A percentile compares a stretch with the other conserved stretches of the same genome.
Conservation (phyloP, 2,797 vertebrate genomes). For the Acestrorhynchus altus region DNA sequence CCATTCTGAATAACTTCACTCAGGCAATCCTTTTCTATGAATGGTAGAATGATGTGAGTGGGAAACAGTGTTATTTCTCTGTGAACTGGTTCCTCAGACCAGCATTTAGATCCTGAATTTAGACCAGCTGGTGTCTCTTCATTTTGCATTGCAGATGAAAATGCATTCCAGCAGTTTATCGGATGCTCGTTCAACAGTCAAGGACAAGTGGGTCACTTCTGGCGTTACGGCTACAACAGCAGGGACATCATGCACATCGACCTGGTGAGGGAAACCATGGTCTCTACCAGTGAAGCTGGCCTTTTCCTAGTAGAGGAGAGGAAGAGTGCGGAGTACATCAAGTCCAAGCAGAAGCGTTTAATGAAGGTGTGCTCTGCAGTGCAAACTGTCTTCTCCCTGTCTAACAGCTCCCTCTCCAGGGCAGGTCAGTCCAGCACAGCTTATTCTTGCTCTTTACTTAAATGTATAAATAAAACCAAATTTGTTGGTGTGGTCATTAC, state of each 20-base stretch:
- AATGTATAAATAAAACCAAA: no score
- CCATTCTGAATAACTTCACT: no score
- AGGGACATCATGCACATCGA: constrained; percentile 56
- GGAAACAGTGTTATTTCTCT: no score
- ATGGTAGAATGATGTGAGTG: no score
- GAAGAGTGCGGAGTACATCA: constrained; percentile 42
- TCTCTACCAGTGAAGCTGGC: constrained; percentile 37
- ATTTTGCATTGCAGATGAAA: constrained; percentile 31
- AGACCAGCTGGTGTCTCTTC: not conserved
- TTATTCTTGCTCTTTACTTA: not conserved
- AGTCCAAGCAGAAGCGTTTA: constrained; percentile 35
- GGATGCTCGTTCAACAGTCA: constrained; percentile 41
- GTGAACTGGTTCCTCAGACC: not conserved
- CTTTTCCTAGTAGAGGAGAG: constrained; percentile 45
- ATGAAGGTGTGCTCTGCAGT: constrained; percentile 48
- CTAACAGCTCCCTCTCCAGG: constrained; percentile 52
- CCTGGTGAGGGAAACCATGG: constrained; percentile 34
- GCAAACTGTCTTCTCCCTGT: constrained; percentile 45
- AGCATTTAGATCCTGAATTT: not conserved
- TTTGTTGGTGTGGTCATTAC: no score
- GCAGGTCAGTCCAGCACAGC: constrained; percentile 21
- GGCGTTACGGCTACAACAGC: constrained; percentile 48
- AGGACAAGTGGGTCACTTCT: constrained; percentile 35
- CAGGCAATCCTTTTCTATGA: no score
- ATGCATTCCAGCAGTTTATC: constrained; percentile 53